Evolutionary conservation across 2,113 vertebrate genomes (phyloP).

Genomic region (Damaliscus lunatus): DNA sequence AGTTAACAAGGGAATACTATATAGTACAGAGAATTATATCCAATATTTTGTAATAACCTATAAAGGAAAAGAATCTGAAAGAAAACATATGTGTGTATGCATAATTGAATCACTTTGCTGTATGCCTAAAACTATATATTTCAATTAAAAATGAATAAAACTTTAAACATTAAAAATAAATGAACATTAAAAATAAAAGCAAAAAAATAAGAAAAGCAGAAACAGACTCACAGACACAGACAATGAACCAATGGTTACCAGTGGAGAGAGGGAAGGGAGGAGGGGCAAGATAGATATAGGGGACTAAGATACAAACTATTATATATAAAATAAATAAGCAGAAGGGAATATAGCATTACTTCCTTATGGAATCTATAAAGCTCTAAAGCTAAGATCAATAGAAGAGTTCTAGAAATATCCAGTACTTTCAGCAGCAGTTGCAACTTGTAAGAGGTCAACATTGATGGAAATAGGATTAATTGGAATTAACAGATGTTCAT

Average conservation of each 20-base stretch:
- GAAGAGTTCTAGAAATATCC: background rate
- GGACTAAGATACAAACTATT: background rate
- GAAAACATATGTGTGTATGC: background rate
- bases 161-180: background rate
- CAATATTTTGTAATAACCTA: background rate
- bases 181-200: background rate
- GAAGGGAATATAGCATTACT: background rate
- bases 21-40: background rate
- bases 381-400: background rate
- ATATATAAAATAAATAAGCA: background rate
- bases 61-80: background rate
- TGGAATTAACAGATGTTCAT: background rate
- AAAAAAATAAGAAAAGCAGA: background rate
- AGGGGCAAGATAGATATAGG: background rate
- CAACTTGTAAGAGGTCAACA: accelerated
- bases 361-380: background rate
- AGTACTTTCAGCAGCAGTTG: background rate
- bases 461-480: background rate
- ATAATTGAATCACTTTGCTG: background rate
- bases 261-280: background rate
- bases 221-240: background rate
- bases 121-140: background rate
- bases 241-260: background rate
- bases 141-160: background rate
- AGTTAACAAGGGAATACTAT: background rate